Conservation (phyloP, 1,140 invertebrate genomes). For the Polypedilum vanderplanki region DNA sequence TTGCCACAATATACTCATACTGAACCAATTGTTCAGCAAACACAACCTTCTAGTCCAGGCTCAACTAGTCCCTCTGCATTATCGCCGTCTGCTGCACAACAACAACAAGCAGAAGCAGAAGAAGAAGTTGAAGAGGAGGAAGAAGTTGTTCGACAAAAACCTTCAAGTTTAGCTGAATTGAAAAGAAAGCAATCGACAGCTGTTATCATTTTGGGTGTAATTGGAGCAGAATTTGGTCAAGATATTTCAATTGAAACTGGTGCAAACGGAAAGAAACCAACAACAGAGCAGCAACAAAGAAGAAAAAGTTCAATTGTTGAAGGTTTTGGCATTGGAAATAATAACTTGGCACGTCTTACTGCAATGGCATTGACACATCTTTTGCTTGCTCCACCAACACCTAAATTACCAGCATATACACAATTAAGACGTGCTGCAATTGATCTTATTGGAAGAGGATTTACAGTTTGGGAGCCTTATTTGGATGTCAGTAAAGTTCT, state of each 20-base stretch:
- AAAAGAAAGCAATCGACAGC: slow-evolving; percentile 95
- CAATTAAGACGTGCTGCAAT: slow-evolving; percentile 89
- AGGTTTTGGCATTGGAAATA: slow-evolving; percentile 85
- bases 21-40: slow-evolving; percentile 55
- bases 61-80: slow-evolving; percentile 42
- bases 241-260: slow-evolving; percentile 61
- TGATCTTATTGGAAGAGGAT: slow-evolving; percentile 92
- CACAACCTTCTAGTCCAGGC: slow-evolving; percentile 31
- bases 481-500: slow-evolving; percentile 92
- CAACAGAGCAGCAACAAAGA: slow-evolving; percentile 52
- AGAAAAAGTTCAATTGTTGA: slow-evolving; percentile 78
- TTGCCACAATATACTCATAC: slow-evolving; percentile 79
- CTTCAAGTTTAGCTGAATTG: slow-evolving; percentile 76
- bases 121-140: slow-evolving; percentile 80
- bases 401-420: slow-evolving; percentile 79
- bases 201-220: slow-evolving; percentile 91
- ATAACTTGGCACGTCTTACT: slow-evolving; percentile 82
- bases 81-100: slow-evolving; percentile 44
- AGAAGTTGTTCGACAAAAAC: slow-evolving; percentile 67
- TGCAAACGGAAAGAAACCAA: slow-evolving; percentile 42
- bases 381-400: slow-evolving; percentile 74
- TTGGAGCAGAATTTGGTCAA: slow-evolving; percentile 96
- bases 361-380: slow-evolving; percentile 91
- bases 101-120: slow-evolving; percentile 42
- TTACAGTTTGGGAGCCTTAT: slow-evolving; percentile 98